Evolutionary conservation across 2,888 invertebrate species (phyloP).

Genomic region (Rhopalosiphum nymphaeae): DNA sequence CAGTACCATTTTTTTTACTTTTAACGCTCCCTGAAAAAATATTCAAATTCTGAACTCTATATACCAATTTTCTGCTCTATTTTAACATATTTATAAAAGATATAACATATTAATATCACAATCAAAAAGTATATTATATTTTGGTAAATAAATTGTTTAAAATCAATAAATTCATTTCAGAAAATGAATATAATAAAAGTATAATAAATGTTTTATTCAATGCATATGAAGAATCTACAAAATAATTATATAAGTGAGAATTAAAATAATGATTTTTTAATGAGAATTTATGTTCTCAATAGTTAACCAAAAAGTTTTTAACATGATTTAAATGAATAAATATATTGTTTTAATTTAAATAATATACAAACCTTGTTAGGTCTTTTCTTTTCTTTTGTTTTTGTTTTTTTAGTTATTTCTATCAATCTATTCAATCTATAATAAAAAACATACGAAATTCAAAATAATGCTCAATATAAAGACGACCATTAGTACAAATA

Average conservation of each 20-base stretch:
- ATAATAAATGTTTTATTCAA: too few species aligned
- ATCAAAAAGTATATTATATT: too few species aligned
- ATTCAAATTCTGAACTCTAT: not conserved
- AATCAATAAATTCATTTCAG: too few species aligned
- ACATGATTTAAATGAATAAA: not conserved
- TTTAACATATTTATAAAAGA: not conserved
- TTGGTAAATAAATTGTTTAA: too few species aligned
- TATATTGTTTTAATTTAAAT: not conserved
- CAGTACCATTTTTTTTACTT: not conserved
- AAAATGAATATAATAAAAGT: too few species aligned
- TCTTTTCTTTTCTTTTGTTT: not conserved
- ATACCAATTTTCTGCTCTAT: not conserved
- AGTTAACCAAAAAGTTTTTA: not conserved
- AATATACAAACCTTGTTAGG: not conserved
- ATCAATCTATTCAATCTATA: not conserved
- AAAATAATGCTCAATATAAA: not conserved
- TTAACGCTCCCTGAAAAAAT: not conserved
- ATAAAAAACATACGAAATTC: not conserved
- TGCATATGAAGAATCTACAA: too few species aligned
- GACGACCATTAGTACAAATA: not conserved
- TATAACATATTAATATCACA: too few species aligned
- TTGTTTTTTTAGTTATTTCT: not conserved
- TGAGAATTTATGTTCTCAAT: too few species aligned
- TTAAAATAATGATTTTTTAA: too few species aligned
- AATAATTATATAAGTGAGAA: too few species aligned